Evolutionary conservation across 2,888 invertebrate genomes (phyloP).

Genomic region (Xanthorhoe spadicearia): DNA sequence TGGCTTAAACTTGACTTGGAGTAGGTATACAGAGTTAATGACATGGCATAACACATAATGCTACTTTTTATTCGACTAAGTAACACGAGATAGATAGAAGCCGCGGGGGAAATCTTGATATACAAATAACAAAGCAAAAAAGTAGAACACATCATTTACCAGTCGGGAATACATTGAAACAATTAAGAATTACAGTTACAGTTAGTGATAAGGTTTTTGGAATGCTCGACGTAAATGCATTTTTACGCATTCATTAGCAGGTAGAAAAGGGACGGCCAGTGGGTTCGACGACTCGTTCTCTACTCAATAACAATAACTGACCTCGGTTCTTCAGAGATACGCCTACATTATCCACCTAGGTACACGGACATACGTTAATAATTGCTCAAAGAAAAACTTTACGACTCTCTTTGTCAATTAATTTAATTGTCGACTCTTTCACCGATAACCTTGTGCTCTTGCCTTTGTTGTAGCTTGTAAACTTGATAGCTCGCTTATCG

Average conservation of each 20-base stretch:
- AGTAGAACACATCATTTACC: too few relatives aligned
- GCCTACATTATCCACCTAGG: neutral
- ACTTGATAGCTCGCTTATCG: slow-evolving; percentile 56
- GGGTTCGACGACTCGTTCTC: neutral
- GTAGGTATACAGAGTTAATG: too few relatives aligned
- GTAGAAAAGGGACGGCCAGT: neutral
- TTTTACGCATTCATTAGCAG: neutral
- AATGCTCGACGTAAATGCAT: neutral
- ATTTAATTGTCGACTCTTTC: slow-evolving; percentile 40
- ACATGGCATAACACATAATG: too few relatives aligned
- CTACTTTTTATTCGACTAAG: too few relatives aligned
- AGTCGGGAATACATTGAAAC: neutral
- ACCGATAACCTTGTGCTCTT: slow-evolving; percentile 50
- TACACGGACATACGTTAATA: slow-evolving; percentile 23
- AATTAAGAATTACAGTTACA: neutral
- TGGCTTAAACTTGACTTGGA: too few relatives aligned
- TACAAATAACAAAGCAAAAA: too few relatives aligned
- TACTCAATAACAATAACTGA: neutral
- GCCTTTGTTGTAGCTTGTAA: slow-evolving; percentile 58
- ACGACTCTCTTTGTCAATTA: slow-evolving; percentile 41
- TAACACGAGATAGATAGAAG: too few relatives aligned
- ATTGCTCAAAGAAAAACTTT: slow-evolving; percentile 28
- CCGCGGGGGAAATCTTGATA: too few relatives aligned
- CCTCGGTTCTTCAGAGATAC: neutral
- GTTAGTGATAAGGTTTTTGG: neutral